These are phyloP conservation scores for Agrochola macilenta DNA, from an alignment of 2,888 invertebrate genomes.

Conservation along the genomic window DNA sequence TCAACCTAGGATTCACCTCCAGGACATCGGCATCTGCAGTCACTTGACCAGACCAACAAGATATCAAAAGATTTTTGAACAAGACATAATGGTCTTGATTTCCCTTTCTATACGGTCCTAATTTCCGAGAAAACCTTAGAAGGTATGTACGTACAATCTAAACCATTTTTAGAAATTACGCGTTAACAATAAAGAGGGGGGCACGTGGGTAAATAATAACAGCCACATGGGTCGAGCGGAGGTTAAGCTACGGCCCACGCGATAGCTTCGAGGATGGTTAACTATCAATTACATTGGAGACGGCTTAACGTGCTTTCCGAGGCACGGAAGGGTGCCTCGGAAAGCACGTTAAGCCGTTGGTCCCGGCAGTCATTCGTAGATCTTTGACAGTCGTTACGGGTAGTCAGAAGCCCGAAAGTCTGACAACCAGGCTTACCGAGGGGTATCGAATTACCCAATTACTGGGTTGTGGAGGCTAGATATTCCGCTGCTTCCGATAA, in stretches of 20 bases:
- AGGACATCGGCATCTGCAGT: no score
- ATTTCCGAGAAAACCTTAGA: not conserved
- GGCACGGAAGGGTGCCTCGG: no score
- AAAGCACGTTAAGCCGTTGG: not conserved
- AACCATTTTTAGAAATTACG: not conserved
- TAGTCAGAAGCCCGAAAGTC: not conserved
- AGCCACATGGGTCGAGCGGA: not conserved
- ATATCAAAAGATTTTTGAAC: not conserved
- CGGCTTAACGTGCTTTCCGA: no score
- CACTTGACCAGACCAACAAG: not conserved
- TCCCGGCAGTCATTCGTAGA: not conserved
- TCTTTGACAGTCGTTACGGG: not conserved
- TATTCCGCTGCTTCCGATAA: no score
- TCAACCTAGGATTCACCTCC: no score
- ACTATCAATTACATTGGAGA: no score
- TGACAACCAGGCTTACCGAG: not conserved
- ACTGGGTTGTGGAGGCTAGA: not conserved
- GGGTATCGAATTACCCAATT: not conserved
- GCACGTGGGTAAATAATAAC: not conserved
- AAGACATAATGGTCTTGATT: not conserved
- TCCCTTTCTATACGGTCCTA: not conserved
- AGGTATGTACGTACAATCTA: no score
- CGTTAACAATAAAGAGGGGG: not conserved
- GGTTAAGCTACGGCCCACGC: not conserved
- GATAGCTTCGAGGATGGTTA: no score